These are phyloP conservation scores for Lagopus muta DNA, from an alignment of 2,113 vertebrate genomes.

Conservation along the genomic window DNA sequence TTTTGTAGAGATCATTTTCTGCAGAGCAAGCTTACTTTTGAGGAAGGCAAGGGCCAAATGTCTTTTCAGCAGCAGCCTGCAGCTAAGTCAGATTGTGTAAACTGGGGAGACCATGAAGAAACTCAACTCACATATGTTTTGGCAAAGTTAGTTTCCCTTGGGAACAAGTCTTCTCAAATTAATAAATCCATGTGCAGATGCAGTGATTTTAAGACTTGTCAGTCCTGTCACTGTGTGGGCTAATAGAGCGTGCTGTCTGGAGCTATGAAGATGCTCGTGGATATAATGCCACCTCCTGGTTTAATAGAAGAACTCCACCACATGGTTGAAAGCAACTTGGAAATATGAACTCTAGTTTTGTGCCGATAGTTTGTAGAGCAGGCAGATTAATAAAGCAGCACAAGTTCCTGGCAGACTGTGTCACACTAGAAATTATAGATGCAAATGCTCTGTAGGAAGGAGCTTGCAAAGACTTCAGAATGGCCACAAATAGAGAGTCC, in stretches of 20 bases:
- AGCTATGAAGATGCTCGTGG: neutral
- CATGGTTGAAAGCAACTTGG: accelerated
- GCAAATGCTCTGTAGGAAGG: neutral
- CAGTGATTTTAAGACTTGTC: neutral
- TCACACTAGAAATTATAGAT: too few relatives aligned
- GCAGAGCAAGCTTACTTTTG: neutral
- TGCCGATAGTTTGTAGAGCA: accelerated
- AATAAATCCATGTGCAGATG: neutral
- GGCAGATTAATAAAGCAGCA: too few relatives aligned
- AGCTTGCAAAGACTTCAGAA: neutral
- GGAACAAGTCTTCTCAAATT: neutral
- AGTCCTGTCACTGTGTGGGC: too few relatives aligned
- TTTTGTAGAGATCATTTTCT: neutral
- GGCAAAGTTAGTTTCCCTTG: neutral
- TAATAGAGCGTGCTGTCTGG: accelerated
- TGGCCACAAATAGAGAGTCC: accelerated
- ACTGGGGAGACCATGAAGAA: accelerated
- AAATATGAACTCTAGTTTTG: accelerated
- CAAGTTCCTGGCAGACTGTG: too few relatives aligned
- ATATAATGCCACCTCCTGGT: slow-evolving; percentile 21
- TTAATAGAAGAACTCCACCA: neutral
- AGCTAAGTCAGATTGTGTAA: accelerated
- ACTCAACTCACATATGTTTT: neutral
- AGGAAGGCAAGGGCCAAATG: neutral
- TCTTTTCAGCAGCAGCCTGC: neutral